These are phyloP conservation scores for Melanocharis versteri DNA, from an alignment of 2,113 vertebrate species.

Conservation along the genomic window DNA sequence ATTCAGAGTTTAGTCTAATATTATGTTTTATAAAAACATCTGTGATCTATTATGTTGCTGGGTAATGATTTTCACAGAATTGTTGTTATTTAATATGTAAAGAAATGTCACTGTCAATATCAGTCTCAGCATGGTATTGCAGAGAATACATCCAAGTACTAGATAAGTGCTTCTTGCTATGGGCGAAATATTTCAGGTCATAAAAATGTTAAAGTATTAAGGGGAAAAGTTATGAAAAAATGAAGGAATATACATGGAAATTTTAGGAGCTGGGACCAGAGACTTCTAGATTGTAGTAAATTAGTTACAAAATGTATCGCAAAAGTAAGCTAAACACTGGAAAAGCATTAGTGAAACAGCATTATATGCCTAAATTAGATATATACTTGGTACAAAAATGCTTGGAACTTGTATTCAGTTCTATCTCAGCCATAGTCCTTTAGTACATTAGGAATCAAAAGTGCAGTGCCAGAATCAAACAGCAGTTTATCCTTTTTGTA, in stretches of 20 bases:
- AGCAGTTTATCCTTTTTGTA: background rate
- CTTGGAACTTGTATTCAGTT: background rate
- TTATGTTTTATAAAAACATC: constrained; percentile 38
- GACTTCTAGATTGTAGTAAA: background rate
- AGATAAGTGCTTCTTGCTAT: background rate
- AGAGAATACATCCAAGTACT: background rate
- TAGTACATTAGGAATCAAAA: background rate
- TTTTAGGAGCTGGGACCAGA: background rate
- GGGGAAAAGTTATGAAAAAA: background rate
- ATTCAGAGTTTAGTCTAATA: constrained; percentile 2
- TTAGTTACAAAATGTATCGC: background rate
- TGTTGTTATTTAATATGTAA: background rate
- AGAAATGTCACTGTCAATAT: background rate
- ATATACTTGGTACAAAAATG: background rate
- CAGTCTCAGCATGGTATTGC: background rate
- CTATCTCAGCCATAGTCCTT: background rate
- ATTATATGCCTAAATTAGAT: background rate
- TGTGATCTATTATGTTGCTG: constrained; percentile 29
- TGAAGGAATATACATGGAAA: background rate
- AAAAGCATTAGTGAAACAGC: background rate
- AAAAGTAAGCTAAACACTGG: background rate
- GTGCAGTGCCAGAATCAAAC: background rate
- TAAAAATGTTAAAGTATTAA: background rate
- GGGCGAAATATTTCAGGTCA: background rate
- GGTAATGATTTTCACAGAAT: constrained; percentile 33